Evolutionary conservation across 2,113 vertebrate species (phyloP).

Genomic region (Sylvietta virens): DNA sequence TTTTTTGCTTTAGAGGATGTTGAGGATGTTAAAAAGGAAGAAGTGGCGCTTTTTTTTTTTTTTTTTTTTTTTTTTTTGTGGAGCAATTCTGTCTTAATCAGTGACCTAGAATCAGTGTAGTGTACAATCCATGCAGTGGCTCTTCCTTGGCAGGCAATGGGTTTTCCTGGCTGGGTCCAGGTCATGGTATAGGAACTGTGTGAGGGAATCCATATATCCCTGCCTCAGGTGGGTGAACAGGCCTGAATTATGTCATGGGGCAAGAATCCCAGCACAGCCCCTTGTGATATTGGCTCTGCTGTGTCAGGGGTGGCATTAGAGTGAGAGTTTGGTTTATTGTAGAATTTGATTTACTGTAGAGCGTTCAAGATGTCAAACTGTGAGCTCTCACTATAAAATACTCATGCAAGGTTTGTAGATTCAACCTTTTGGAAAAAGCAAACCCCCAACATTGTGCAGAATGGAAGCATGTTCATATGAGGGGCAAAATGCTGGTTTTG

Average conservation of each 20-base stretch:
- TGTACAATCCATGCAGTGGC: background rate
- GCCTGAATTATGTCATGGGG: background rate
- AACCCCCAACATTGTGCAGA: rapidly evolving
- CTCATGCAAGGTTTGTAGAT: background rate
- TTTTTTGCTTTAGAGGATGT: background rate
- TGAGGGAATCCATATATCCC: background rate
- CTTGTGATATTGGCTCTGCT: background rate
- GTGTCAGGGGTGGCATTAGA: background rate
- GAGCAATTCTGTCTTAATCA: background rate
- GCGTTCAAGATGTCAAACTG: background rate
- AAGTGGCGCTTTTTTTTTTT: background rate
- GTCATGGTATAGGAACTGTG: background rate
- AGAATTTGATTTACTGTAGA: background rate
- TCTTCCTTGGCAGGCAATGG: background rate
- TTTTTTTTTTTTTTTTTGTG: background rate
- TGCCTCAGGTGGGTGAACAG: background rate
- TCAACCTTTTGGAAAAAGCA: background rate
- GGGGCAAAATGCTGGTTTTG: background rate
- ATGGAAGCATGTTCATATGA: rapidly evolving
- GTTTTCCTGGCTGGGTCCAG: background rate
- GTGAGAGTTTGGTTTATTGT: background rate
- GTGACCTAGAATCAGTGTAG: background rate
- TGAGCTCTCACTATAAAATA: background rate
- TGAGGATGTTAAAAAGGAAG: background rate
- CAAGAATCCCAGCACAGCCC: background rate